Evolutionary conservation across 2,113 vertebrate genomes (phyloP).

Genomic region (Spheniscus mendiculus): DNA sequence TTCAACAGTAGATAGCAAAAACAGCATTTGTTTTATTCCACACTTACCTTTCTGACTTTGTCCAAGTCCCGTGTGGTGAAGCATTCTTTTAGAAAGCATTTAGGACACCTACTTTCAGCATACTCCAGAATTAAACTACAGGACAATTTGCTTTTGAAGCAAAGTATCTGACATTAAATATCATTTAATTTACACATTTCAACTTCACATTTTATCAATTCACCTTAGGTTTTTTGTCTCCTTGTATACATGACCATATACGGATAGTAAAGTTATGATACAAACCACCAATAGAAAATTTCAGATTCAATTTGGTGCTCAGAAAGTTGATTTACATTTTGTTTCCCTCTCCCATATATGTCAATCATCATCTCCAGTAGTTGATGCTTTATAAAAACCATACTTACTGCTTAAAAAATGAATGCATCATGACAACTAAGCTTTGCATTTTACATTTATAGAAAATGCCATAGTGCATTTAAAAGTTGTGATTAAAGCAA

Average conservation of each 20-base stretch:
- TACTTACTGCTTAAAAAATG: too few species aligned
- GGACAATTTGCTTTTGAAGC: neutral
- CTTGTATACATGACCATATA: neutral
- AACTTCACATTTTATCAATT: neutral
- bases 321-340: neutral
- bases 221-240: neutral
- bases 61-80: neutral
- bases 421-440: too few species aligned
- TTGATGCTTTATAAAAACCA: neutral
- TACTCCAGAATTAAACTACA: neutral
- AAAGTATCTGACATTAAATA: neutral
- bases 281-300: neutral
- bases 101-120: neutral
- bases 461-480: neutral
- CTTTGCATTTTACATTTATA: neutral
- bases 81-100: neutral
- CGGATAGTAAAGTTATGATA: neutral
- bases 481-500: slow-evolving; percentile 20
- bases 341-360: neutral
- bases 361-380: neutral
- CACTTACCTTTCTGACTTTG: neutral
- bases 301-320: neutral
- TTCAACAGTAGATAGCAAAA: neutral
- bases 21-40: neutral
- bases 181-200: neutral